phyloP scores from a whole-genome alignment of 2,888 invertebrate species.

The Noctua janthe region DNA sequence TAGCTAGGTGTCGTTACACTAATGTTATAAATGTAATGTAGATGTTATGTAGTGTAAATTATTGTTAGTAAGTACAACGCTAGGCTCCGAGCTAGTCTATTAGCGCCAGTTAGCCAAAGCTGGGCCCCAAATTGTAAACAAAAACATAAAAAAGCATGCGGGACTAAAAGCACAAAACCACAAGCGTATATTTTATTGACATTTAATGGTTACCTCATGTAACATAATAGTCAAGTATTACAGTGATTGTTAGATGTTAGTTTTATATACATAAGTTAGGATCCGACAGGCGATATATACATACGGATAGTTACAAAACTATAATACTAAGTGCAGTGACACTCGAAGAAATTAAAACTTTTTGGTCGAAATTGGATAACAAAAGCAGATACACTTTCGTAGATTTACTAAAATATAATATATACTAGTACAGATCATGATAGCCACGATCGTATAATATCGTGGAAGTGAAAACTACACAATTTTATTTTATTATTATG shows the following conservation, averaged over 20 bases:
- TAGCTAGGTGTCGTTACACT: constrained; percentile 27
- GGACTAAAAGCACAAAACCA: constrained; percentile 89
- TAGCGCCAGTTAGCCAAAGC: constrained; percentile 75
- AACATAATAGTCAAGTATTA: constrained; percentile 82
- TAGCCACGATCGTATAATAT: constrained; percentile 48
- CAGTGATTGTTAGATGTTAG: constrained; percentile 80
- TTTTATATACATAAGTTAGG: constrained; percentile 73
- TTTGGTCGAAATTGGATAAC: constrained; percentile 65
- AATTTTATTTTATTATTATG: constrained; percentile 40
- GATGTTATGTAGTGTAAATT: too few relatives aligned
- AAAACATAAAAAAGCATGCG: constrained; percentile 85
- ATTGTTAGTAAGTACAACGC: constrained; percentile 66
- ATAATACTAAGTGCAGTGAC: constrained; percentile 59
- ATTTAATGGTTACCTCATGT: constrained; percentile 87
- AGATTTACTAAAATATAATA: constrained; percentile 61
- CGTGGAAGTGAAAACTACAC: constrained; percentile 56
- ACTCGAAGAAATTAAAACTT: constrained; percentile 59
- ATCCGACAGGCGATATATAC: constrained; percentile 67
- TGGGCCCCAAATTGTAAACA: constrained; percentile 78
- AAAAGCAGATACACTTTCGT: constrained; percentile 60
- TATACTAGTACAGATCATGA: constrained; percentile 67
- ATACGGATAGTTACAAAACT: constrained; percentile 72
- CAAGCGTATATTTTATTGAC: constrained; percentile 86
- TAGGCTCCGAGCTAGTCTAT: constrained; percentile 65
- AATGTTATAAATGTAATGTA: too few relatives aligned